phyloP scores from a whole-genome alignment of 2,888 invertebrate species.

The Harpalus rufipes region DNA sequence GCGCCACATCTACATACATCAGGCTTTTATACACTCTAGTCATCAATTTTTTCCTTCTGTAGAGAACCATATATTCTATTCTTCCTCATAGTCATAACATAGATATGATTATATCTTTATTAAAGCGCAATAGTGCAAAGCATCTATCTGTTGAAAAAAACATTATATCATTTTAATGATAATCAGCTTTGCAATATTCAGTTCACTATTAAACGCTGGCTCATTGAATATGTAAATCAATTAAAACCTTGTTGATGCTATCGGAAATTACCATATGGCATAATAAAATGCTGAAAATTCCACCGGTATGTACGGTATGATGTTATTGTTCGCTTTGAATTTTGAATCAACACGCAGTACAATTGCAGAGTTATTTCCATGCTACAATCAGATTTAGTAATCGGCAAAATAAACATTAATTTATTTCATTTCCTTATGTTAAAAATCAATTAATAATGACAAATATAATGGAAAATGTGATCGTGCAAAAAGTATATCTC shows the following conservation, averaged over 20 bases:
- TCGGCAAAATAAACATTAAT: too few species aligned
- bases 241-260: background rate
- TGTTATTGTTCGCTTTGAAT: background rate
- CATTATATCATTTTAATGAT: background rate
- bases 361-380: background rate
- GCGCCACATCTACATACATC: too few species aligned
- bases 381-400: background rate
- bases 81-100: background rate
- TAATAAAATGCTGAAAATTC: background rate
- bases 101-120: background rate
- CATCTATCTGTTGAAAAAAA: background rate
- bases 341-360: background rate
- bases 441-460: too few species aligned
- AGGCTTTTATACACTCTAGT: too few species aligned
- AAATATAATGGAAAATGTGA: too few species aligned
- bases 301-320: background rate
- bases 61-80: too few species aligned
- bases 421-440: too few species aligned
- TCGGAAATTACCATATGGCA: background rate
- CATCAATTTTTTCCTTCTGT: too few species aligned
- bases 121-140: too few species aligned
- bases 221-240: slow-evolving; percentile 3
- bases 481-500: too few species aligned
- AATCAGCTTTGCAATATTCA: background rate
- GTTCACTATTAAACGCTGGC: background rate